A percentile compares a stretch with the other conserved stretches of the same genome.
These are phyloP conservation scores for Brachionus plicatilis DNA, from an alignment of 1,140 invertebrate genomes.

Conservation along the genomic window DNA sequence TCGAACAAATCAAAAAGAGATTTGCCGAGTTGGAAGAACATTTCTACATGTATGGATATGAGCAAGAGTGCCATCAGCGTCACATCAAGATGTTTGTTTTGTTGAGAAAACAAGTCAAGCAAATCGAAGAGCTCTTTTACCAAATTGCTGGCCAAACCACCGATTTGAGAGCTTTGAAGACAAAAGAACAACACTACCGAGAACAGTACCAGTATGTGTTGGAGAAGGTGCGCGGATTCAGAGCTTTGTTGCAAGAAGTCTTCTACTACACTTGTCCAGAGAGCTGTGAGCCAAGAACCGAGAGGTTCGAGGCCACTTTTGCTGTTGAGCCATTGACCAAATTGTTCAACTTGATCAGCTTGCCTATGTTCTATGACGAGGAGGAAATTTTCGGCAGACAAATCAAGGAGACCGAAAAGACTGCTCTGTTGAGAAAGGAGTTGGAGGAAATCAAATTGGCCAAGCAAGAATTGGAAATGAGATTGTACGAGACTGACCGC, in stretches of 20 bases:
- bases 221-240: neutral
- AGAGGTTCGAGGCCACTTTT: neutral
- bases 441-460: slow-evolving; percentile 8
- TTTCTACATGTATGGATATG: neutral
- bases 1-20: slow-evolving; percentile 26
- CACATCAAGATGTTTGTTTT: neutral
- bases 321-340: neutral
- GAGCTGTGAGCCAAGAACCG: neutral
- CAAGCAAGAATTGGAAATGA: slow-evolving; percentile 17
- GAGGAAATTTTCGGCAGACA: slow-evolving; percentile 8
- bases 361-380: neutral
- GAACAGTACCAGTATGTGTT: neutral
- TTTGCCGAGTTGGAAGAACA: slow-evolving; percentile 1
- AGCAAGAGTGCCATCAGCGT: neutral
- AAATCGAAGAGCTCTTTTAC: slow-evolving; percentile 5
- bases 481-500: slow-evolving; percentile 9
- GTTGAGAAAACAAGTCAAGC: slow-evolving; percentile 19
- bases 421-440: slow-evolving; percentile 9
- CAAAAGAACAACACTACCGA: neutral
- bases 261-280: neutral
- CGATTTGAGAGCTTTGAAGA: neutral
- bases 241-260: neutral
- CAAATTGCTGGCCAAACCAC: neutral
- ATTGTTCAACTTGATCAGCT: slow-evolving; percentile 6
- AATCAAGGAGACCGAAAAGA: neutral